Percentiles rank a stretch among this genome's conserved stretches.
phyloP scores from a whole-genome alignment of 1,140 invertebrate genomes.

The Drosophila arawakana region DNA sequence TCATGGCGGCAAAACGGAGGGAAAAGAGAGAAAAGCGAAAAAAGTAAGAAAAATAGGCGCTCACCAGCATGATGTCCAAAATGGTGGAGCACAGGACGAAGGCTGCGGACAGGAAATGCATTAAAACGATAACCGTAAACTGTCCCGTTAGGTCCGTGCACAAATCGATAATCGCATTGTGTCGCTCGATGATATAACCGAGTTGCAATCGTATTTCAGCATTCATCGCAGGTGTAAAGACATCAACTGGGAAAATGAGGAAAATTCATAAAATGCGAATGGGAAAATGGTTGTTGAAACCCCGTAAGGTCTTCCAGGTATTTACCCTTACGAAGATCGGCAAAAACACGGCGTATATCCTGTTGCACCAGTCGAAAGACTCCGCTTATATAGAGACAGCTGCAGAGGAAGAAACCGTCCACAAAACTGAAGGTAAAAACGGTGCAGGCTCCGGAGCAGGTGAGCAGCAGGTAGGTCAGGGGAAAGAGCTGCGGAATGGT shows the following conservation, averaged over 20 bases:
- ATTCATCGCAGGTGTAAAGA: slow-evolving; percentile 50
- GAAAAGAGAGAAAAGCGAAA: background rate
- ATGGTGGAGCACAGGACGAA: slow-evolving; percentile 78
- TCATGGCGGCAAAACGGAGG: background rate
- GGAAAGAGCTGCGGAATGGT: slow-evolving; percentile 52
- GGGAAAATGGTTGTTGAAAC: too few relatives aligned
- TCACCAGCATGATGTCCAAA: slow-evolving; percentile 81
- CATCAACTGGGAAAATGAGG: slow-evolving; percentile 28
- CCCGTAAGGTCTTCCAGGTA: slow-evolving; percentile 1
- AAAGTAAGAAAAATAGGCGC: slow-evolving; percentile 8
- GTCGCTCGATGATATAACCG: slow-evolving; percentile 58
- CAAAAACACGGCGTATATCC: slow-evolving; percentile 68
- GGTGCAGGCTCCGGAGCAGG: slow-evolving; percentile 71
- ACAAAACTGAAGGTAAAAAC: slow-evolving; percentile 73
- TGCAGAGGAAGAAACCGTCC: slow-evolving; percentile 78
- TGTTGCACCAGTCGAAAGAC: slow-evolving; percentile 72
- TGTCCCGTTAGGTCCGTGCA: slow-evolving; percentile 71
- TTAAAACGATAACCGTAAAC: slow-evolving; percentile 79
- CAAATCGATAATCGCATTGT: slow-evolving; percentile 82
- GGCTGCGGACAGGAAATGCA: slow-evolving; percentile 82
- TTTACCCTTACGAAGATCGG: slow-evolving; percentile 62
- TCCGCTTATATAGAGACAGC: slow-evolving; percentile 73
- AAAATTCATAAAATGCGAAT: too few relatives aligned
- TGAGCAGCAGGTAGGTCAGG: slow-evolving; percentile 65
- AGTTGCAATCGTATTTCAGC: slow-evolving; percentile 46